Evolutionary conservation across 2,113 vertebrate species (phyloP).

Genomic region (Rhabdomys dilectus): DNA sequence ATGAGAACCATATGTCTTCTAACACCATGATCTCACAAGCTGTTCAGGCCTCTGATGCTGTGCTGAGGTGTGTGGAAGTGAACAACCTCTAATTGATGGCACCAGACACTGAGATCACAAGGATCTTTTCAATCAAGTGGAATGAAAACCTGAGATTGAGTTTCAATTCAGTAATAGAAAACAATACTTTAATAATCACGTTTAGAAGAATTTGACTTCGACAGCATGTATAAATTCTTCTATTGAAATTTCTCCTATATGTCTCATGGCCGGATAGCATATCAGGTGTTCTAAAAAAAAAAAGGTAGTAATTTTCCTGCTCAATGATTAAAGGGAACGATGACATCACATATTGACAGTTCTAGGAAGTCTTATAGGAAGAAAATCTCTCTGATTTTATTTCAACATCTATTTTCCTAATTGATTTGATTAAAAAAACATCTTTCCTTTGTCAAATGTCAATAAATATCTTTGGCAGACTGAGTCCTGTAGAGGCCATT

Average conservation of each 20-base stretch:
- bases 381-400: not conserved
- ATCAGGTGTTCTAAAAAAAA: not conserved
- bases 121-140: conserved; percentile 10
- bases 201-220: not conserved
- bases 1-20: conserved; percentile 60
- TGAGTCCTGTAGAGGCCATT: not conserved
- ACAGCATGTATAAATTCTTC: not conserved
- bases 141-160: not conserved
- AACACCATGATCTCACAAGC: not conserved
- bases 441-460: not conserved
- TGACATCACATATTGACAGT: not conserved
- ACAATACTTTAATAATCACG: not conserved
- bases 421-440: not conserved
- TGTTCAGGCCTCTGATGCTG: not conserved
- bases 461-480: not conserved
- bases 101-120: not conserved
- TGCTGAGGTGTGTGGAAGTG: not conserved
- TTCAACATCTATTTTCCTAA: not conserved
- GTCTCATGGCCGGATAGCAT: not conserved
- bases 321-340: not conserved
- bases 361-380: not conserved
- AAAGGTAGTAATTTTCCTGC: not conserved
- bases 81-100: not conserved
- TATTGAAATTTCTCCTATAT: not conserved
- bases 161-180: conserved; percentile 16